These are phyloP conservation scores for Halcyon chelicuti DNA, from an alignment of 2,797 vertebrate genomes.

Conservation along the genomic window DNA sequence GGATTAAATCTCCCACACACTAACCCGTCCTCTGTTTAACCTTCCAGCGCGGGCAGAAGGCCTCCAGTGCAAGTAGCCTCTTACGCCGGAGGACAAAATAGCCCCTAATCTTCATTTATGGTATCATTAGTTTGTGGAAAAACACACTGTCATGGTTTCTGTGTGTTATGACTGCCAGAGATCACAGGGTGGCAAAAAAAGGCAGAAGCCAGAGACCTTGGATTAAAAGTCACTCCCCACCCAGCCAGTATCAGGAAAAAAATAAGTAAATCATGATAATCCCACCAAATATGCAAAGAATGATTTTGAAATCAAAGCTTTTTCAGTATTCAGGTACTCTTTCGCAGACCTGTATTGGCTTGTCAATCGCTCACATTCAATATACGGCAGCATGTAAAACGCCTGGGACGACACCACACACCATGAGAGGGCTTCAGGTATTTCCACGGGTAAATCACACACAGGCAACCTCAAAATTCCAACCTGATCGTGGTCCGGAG, in stretches of 20 bases:
- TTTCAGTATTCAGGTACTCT: neutral
- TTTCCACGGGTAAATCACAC: neutral
- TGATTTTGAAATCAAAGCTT: neutral
- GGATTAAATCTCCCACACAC: slow-evolving; percentile 50
- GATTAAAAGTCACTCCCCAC: slow-evolving; percentile 15
- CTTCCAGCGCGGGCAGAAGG: slow-evolving; percentile 8
- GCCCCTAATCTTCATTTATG: slow-evolving; percentile 33
- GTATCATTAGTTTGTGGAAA: slow-evolving; percentile 3
- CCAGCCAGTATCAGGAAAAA: neutral
- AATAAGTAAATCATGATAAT: neutral
- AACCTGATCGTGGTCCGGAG: neutral
- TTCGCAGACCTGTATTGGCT: neutral
- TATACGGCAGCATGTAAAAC: neutral
- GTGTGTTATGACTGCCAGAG: slow-evolving; percentile 11
- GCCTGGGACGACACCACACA: neutral
- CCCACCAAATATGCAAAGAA: slow-evolving; percentile 20
- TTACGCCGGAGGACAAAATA: neutral
- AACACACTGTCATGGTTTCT: neutral
- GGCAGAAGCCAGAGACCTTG: neutral
- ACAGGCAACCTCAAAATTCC: neutral
- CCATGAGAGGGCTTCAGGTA: neutral
- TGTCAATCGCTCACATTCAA: neutral
- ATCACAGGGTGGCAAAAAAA: neutral
- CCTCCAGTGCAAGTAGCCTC: neutral
- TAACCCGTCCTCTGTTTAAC: slow-evolving; percentile 44